These are phyloP conservation scores for Brachionus calyciflorus DNA, from an alignment of 1,140 invertebrate genomes.

Conservation along the genomic window DNA sequence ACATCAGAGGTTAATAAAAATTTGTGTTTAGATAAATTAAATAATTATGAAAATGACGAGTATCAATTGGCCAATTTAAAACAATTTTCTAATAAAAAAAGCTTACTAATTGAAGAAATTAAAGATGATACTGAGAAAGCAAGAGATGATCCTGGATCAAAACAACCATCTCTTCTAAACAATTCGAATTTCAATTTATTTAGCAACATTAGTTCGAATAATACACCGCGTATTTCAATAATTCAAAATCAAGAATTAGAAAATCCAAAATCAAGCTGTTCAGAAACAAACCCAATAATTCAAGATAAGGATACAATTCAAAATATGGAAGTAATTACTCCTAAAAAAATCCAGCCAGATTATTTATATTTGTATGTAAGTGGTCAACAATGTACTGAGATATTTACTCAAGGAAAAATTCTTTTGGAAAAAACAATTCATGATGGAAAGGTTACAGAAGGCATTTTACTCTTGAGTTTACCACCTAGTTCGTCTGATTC, in stretches of 20 bases:
- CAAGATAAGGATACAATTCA: neutral
- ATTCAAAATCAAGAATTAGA: no score
- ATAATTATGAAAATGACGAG: slow-evolving; percentile 27
- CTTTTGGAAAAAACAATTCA: slow-evolving; percentile 8
- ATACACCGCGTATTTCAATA: no score
- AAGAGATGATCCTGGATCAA: neutral
- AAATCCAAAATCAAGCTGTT: neutral
- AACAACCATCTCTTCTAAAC: no score
- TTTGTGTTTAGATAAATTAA: neutral
- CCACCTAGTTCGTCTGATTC: neutral
- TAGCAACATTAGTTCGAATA: no score
- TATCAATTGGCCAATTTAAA: slow-evolving; percentile 37
- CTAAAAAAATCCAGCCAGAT: neutral
- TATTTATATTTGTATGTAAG: slow-evolving; percentile 42
- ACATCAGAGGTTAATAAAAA: neutral
- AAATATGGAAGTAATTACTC: neutral
- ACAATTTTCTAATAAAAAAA: neutral
- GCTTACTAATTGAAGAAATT: neutral
- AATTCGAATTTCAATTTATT: no score
- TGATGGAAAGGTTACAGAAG: slow-evolving; percentile 28
- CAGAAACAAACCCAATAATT: neutral
- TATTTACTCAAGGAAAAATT: slow-evolving; percentile 35
- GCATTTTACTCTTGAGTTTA: slow-evolving; percentile 23
- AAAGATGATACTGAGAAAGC: neutral
- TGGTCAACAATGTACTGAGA: neutral